Evolutionary conservation across 2,888 invertebrate genomes (phyloP).

Genomic region (Zootermopsis nevadensis): DNA sequence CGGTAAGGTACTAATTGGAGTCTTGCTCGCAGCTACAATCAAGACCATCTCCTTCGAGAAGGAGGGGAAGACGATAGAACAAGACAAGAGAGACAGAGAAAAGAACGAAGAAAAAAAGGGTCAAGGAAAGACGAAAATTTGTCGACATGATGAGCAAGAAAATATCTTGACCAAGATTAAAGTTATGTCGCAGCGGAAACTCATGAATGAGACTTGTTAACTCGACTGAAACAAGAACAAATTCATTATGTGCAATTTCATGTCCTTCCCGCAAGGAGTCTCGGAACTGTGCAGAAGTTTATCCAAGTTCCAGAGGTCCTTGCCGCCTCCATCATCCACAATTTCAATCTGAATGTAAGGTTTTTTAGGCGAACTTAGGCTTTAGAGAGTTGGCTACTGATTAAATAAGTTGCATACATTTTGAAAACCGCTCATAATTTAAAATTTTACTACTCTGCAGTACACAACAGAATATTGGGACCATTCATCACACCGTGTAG

Average conservation of each 20-base stretch:
- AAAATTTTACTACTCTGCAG: too few species aligned
- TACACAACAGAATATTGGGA: too few species aligned
- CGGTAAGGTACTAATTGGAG: slow-evolving; percentile 46
- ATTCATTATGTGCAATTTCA: background rate
- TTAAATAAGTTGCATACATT: too few species aligned
- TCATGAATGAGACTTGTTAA: slow-evolving; percentile 4
- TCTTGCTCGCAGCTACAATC: slow-evolving; percentile 45
- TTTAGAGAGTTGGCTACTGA: too few species aligned
- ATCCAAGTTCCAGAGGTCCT: too few species aligned
- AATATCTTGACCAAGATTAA: slow-evolving; percentile 28
- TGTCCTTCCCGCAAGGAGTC: background rate
- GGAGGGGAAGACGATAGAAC: slow-evolving; percentile 4
- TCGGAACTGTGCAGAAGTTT: too few species aligned
- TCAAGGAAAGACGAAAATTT: slow-evolving; percentile 29
- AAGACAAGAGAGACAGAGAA: slow-evolving; percentile 8
- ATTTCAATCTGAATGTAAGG: too few species aligned
- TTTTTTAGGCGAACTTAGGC: too few species aligned
- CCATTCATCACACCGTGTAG: too few species aligned
- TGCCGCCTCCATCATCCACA: too few species aligned
- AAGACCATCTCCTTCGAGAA: slow-evolving; percentile 40
- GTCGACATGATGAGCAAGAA: slow-evolving; percentile 23
- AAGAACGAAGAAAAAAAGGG: slow-evolving; percentile 20
- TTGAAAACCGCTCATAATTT: too few species aligned
- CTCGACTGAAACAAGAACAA: background rate
- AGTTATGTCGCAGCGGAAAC: background rate